A percentile compares a stretch with the other conserved stretches of the same genome.
These are phyloP conservation scores for Pygocentrus nattereri DNA, from an alignment of 2,797 vertebrate genomes.

Conservation along the genomic window DNA sequence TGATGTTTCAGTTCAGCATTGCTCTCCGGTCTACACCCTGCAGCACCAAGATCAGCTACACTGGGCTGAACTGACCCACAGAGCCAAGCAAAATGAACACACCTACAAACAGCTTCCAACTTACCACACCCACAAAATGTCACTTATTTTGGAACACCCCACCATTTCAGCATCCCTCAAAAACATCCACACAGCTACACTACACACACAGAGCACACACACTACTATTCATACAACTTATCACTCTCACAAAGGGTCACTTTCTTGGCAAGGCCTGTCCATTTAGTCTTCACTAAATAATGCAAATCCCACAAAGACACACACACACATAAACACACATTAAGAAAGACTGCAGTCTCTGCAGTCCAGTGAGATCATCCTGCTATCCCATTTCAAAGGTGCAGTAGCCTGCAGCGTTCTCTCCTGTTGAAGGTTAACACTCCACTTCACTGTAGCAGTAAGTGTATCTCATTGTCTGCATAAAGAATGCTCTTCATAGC, in stretches of 20 bases:
- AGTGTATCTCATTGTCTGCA: conserved; percentile 29
- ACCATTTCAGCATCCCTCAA: conserved; percentile 15
- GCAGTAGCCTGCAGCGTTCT: conserved; percentile 39
- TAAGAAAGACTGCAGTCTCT: conserved; percentile 47
- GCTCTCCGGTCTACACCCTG: conserved; percentile 2
- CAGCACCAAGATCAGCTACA: not conserved
- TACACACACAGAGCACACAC: conserved; percentile 17
- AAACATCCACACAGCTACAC: conserved; percentile 37
- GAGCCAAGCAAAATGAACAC: not conserved
- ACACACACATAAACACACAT: conserved; percentile 36
- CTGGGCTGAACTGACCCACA: not conserved
- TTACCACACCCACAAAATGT: conserved; percentile 32
- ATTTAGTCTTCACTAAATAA: conserved; percentile 42
- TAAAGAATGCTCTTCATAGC: conserved; percentile 4
- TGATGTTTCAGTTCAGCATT: not conserved
- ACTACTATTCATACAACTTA: not conserved
- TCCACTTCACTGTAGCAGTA: conserved; percentile 11
- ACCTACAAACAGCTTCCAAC: conserved; percentile 1
- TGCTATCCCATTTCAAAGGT: conserved; percentile 56
- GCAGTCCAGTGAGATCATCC: conserved; percentile 50
- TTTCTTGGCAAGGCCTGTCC: conserved; percentile 23
- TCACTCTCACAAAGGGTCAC: conserved; percentile 22
- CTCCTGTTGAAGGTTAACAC: conserved; percentile 19
- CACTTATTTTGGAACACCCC: conserved; percentile 18
- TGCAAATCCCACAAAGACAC: conserved; percentile 29